Evolutionary conservation across 2,113 vertebrate species (phyloP).

Genomic region (Zosterops japonicus): DNA sequence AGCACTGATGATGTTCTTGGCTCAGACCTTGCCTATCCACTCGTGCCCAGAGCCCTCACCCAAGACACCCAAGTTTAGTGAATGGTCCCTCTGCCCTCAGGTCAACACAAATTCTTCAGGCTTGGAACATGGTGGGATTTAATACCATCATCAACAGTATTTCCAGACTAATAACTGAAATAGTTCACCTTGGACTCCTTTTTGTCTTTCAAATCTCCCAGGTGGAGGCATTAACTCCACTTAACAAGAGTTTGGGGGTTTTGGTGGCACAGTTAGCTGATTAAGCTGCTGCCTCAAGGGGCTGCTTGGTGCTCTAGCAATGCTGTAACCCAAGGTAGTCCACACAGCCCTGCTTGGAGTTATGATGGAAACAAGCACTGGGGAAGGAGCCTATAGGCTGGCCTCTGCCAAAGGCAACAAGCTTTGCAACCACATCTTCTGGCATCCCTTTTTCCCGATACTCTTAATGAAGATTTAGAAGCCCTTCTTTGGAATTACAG

Average conservation of each 20-base stretch:
- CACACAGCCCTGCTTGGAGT: rapidly evolving
- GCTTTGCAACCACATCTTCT: not conserved
- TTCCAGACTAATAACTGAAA: not conserved
- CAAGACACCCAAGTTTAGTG: rapidly evolving
- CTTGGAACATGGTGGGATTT: not conserved
- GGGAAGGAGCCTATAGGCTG: not conserved
- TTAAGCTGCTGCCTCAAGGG: not conserved
- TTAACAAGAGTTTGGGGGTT: rapidly evolving
- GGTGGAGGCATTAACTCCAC: not conserved
- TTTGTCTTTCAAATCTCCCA: not conserved
- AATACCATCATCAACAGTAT: not conserved
- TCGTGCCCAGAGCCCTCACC: not conserved
- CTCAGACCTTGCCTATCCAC: not conserved
- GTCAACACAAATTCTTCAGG: not conserved
- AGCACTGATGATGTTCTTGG: not conserved
- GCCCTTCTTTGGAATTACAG: not conserved
- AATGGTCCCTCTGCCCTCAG: not conserved
- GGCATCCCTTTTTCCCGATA: not conserved
- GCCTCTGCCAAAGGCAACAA: not conserved
- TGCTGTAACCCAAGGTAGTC: rapidly evolving
- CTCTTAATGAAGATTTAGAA: not conserved
- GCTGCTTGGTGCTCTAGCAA: not conserved
- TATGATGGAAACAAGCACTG: not conserved
- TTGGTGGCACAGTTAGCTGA: too few species aligned
- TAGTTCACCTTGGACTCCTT: not conserved